Conservation (phyloP, 2,888 invertebrate species). For the Drosophila suboccidentalis region DNA sequence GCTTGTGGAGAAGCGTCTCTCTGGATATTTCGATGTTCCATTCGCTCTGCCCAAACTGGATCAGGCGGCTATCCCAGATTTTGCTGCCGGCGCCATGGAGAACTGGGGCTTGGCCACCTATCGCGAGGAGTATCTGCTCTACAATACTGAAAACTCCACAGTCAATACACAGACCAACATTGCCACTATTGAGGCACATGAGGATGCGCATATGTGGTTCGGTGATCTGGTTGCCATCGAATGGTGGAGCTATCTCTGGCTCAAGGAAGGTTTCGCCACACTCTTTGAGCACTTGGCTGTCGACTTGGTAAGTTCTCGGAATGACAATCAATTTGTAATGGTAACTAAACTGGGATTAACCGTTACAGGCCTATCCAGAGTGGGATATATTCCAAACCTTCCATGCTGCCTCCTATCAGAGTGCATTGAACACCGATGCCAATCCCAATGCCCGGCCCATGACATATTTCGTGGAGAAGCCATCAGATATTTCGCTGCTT, state of each 20-base stretch:
- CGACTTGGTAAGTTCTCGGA: slow-evolving; percentile 69
- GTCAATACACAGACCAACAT: slow-evolving; percentile 84
- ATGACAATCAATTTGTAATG: background rate
- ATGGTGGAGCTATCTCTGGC: slow-evolving; percentile 91
- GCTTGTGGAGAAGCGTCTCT: slow-evolving; percentile 89
- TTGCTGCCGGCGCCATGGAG: slow-evolving; percentile 95
- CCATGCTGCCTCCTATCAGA: slow-evolving; percentile 90
- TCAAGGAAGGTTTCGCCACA: slow-evolving; percentile 90
- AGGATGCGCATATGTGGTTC: slow-evolving; percentile 92
- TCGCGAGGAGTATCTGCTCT: slow-evolving; percentile 83
- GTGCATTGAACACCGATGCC: slow-evolving; percentile 91
- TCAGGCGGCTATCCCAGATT: slow-evolving; percentile 94
- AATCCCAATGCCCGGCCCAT: slow-evolving; percentile 92
- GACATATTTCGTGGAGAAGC: slow-evolving; percentile 92
- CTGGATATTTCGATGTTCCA: slow-evolving; percentile 90
- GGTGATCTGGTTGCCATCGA: slow-evolving; percentile 90
- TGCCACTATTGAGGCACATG: slow-evolving; percentile 87
- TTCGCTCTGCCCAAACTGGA: slow-evolving; percentile 94
- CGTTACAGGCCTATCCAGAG: slow-evolving; percentile 86
- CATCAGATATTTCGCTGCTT: slow-evolving; percentile 92
- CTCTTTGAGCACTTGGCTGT: slow-evolving; percentile 78
- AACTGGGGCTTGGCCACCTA: slow-evolving; percentile 95
- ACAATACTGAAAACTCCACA: slow-evolving; percentile 77
- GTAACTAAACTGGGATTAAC: background rate
- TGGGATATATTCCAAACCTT: slow-evolving; percentile 93